These are phyloP conservation scores for Dioctria rufipes DNA, from an alignment of 2,888 invertebrate species.

Conservation along the genomic window DNA sequence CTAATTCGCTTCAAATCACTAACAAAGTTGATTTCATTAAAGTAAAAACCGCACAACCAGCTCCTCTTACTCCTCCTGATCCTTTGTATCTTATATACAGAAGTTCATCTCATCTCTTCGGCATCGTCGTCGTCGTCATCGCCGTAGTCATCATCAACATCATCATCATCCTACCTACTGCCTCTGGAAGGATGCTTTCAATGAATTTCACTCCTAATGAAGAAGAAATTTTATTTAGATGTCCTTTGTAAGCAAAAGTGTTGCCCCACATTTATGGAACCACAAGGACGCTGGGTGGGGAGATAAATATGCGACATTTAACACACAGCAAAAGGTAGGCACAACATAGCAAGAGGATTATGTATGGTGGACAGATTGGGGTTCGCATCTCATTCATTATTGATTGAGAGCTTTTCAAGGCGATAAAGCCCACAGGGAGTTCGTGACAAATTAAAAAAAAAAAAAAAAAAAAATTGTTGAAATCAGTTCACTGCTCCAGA, in stretches of 20 bases:
- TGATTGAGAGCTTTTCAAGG: slow-evolving; percentile 6
- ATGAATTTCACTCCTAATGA: background rate
- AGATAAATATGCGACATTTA: background rate
- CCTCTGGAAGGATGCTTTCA: background rate
- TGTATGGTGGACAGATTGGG: background rate
- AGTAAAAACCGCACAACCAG: background rate
- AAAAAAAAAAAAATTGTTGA: background rate
- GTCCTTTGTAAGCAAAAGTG: slow-evolving; percentile 10
- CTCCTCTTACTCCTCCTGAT: too few relatives aligned
- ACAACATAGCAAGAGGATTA: background rate
- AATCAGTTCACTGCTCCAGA: background rate
- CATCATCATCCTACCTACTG: background rate
- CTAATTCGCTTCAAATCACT: background rate
- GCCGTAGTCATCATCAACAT: background rate
- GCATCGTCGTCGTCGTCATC: too few relatives aligned
- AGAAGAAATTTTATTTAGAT: background rate
- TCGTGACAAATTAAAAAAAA: slow-evolving; percentile 1
- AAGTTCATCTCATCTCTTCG: too few relatives aligned
- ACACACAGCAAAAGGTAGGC: too few relatives aligned
- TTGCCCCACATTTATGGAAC: background rate
- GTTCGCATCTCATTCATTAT: background rate
- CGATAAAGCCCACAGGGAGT: background rate
- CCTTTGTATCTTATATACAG: too few relatives aligned
- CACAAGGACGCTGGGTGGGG: background rate
- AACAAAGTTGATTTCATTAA: background rate